Percentiles rank a stretch among this genome's conserved stretches.
Conservation (phyloP, 2,113 vertebrate genomes). For the Vulpes vulpes region DNA sequence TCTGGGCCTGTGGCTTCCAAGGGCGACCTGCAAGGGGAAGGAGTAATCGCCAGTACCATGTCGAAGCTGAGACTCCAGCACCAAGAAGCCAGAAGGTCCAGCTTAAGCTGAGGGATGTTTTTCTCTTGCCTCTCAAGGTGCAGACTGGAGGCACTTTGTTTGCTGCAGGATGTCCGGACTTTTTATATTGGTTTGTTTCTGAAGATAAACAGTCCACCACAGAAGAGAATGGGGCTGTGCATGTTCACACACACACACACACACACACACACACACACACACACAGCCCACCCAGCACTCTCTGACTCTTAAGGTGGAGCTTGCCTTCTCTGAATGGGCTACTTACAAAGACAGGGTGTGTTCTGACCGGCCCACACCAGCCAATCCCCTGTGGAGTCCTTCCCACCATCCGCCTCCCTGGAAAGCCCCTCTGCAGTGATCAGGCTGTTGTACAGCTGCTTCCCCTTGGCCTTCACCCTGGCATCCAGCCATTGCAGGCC, state of each 20-base stretch:
- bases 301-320: background rate
- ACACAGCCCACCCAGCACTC: background rate
- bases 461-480: slow-evolving; percentile 63
- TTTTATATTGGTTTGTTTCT: slow-evolving; percentile 66
- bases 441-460: slow-evolving; percentile 8
- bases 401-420: background rate
- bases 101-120: background rate
- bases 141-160: background rate
- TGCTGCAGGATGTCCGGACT: slow-evolving; percentile 82
- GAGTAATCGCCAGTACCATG: background rate
- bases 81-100: slow-evolving; percentile 65
- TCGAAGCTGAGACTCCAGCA: background rate
- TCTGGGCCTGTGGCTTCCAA: background rate
- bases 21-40: background rate
- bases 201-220: slow-evolving; percentile 75
- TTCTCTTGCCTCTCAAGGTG: background rate
- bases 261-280: fast-evolving
- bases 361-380: background rate
- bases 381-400: background rate
- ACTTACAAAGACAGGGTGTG: background rate
- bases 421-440: background rate
- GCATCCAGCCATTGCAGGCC: background rate
- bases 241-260: fast-evolving
- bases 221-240: background rate
- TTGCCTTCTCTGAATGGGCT: background rate